Base-by-base conservation (phyloP, 2,888 invertebrate genomes). In the Trissonchulus latispiculum region DNA sequence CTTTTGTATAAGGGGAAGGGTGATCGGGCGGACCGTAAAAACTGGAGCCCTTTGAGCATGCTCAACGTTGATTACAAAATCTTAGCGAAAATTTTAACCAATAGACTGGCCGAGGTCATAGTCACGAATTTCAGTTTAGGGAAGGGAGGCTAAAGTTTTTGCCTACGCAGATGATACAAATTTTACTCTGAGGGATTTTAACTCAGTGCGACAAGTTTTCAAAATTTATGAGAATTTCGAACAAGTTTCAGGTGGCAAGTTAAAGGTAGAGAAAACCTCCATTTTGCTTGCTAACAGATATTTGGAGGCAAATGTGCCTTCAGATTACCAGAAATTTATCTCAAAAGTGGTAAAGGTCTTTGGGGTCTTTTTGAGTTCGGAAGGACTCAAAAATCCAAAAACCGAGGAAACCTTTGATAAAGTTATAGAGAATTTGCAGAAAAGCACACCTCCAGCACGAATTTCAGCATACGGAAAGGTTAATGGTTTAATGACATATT, bases 41-140 rank as follows among this genome's bases (percentile, higher is more conserved):
- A 62, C 64, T 62, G 64, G 64, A 62, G 64, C 3, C 64, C 64
- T 28, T 29, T 62, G 29, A 62, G 28, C 8, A 15, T 62, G 64
- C n/a, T 62, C 3, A 62, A 62, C 8, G 28, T n/a, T 15, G 64
- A 62, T 29, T 62, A 62, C n/a, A 62, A 62, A 29, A 62, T 62
- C 28, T 29, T 62, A 8, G 64, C 64, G n/a, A n/a, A 18, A 62
- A 29, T 62, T 15, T 8, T 62, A 15, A 18, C 29, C 8, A 15
- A 15, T 3, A 18, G 64, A 62, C n/a, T 62, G n/a, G 3, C 3
- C 8, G 3, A 28, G n/a, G 64, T 62, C 15, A 29, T 62, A 29
- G 8, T 15, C 23, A 23, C 8, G 48, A 8, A 48, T 48, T 48
- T 15, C 8, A 48, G 23, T 48, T 48, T 8, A 23, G 48, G 48